These are phyloP conservation scores for Cheilosia vulpina DNA, from an alignment of 2,888 invertebrate genomes.

Conservation along the genomic window DNA sequence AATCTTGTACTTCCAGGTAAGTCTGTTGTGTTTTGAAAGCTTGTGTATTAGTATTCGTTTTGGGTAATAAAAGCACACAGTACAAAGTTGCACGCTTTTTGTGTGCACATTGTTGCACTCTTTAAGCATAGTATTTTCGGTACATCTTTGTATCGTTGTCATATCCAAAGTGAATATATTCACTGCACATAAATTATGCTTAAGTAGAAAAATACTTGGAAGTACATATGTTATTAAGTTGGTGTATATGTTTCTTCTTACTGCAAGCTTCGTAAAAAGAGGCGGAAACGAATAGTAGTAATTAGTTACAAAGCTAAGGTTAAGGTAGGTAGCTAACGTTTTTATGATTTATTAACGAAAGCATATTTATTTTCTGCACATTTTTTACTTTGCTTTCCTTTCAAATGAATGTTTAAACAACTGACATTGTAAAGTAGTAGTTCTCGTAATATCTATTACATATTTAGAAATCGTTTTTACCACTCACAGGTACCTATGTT, in stretches of 20 bases:
- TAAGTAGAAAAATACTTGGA: conserved; percentile 5
- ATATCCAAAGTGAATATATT: conserved; percentile 49
- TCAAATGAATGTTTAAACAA: conserved; percentile 6
- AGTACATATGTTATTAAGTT: conserved; percentile 54
- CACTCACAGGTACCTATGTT: no score
- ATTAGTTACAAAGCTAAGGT: conserved; percentile 81
- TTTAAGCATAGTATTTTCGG: conserved; percentile 70
- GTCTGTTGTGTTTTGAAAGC: conserved; percentile 51
- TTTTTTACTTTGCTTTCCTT: neutral
- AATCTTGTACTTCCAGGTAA: conserved; percentile 99
- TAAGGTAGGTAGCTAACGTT: conserved; percentile 80
- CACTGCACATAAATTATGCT: conserved; percentile 28
- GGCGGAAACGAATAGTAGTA: conserved; percentile 83
- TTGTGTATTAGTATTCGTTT: conserved; percentile 35
- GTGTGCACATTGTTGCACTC: conserved; percentile 73
- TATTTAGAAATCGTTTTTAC: no score
- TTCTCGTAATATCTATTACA: neutral
- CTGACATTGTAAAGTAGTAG: neutral
- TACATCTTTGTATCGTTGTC: conserved; percentile 54
- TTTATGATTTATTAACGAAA: neutral
- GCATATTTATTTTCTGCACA: conserved; percentile 7
- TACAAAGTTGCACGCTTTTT: conserved; percentile 67
- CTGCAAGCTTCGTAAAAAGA: conserved; percentile 83
- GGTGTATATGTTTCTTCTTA: conserved; percentile 61
- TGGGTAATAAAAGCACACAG: conserved; percentile 41